These are phyloP conservation scores for Theretra japonica DNA, from an alignment of 2,888 invertebrate species.

Conservation along the genomic window DNA sequence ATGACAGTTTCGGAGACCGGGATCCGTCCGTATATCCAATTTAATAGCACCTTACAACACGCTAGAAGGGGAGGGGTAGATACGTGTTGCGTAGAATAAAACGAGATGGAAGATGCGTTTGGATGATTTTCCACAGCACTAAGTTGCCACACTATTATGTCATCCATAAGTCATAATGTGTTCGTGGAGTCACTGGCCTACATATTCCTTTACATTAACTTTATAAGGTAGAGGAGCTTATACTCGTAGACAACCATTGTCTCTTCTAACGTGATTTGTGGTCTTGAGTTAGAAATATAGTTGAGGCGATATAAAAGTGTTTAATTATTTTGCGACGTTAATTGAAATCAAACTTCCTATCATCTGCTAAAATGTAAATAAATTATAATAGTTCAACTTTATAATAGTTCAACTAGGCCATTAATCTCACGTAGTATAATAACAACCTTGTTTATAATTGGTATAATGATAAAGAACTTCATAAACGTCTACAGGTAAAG, in stretches of 20 bases:
- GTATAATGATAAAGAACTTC: no score
- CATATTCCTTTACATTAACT: slow-evolving; percentile 26
- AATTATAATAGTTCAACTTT: no score
- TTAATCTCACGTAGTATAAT: no score
- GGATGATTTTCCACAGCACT: not conserved
- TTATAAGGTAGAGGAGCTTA: not conserved
- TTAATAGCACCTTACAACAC: not conserved
- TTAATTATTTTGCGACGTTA: no score
- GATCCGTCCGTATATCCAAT: not conserved
- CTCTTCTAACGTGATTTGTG: not conserved
- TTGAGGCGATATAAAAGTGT: no score
- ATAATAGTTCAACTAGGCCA: no score
- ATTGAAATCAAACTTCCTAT: no score
- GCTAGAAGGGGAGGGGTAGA: not conserved
- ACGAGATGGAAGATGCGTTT: not conserved
- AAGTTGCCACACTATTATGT: slow-evolving; percentile 30
- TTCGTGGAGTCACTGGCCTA: slow-evolving; percentile 29
- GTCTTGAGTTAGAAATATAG: not conserved
- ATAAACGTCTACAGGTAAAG: not conserved
- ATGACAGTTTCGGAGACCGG: not conserved
- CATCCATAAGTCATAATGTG: slow-evolving; percentile 33
- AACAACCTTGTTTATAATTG: no score
- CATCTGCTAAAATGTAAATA: no score
- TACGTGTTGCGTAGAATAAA: not conserved
- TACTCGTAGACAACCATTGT: not conserved